Evolutionary conservation across 35 echinoderm and acorn worm species (phyloP), one percentile per base, ranked within the genome.

Genomic region (Lytechinus pictus): DNA sequence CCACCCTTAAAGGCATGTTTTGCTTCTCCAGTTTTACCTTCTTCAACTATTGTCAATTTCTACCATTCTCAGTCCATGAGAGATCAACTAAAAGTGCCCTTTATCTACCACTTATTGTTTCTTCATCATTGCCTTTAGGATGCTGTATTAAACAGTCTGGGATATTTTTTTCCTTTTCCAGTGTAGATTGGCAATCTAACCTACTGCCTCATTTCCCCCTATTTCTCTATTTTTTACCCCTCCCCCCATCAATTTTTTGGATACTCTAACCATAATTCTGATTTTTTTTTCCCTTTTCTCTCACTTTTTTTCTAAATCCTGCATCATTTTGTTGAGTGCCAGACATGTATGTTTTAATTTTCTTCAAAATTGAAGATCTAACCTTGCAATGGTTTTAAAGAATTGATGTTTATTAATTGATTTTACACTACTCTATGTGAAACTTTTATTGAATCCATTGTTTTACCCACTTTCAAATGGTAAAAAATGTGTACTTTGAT

Each of bases 1-100:
- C 52, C 88, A 90, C 88, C 88, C 88, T 90, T 90, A 90, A 90
- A 90, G 88, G 52, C 52, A 54, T 24, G 19, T 79, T n/a, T n/a
- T 79, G 66, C 9, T 9, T 58, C 9, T n/a, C 19, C 1, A 24
- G 19, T 79, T 79, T 24, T 79, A 24, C 66, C 66, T n/a, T 79
- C 4, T 24, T 16, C 66, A n/a, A n/a, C 12, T 79, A 7, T 79
- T 79, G 16, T 79, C 19, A 24, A 24, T 79, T 71, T 12, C 24
- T 58, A 9, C 56, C 56, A 4, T 58, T 58, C 16, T 8, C 21
- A 79, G 66, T 6, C 21, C 6, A 0, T n/a, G 21, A 79, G 19
- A 79, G 66, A 24, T 79, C 19, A 44, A 44, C 33, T 24, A 79
- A 24, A 79, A 24, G 66, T 79, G 19, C 19, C 66, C 66, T 44